Percentiles rank a stretch among this genome's conserved stretches.
Evolutionary conservation across 2,113 vertebrate genomes (phyloP).

Genomic region (Datnioides undecimradiatus): DNA sequence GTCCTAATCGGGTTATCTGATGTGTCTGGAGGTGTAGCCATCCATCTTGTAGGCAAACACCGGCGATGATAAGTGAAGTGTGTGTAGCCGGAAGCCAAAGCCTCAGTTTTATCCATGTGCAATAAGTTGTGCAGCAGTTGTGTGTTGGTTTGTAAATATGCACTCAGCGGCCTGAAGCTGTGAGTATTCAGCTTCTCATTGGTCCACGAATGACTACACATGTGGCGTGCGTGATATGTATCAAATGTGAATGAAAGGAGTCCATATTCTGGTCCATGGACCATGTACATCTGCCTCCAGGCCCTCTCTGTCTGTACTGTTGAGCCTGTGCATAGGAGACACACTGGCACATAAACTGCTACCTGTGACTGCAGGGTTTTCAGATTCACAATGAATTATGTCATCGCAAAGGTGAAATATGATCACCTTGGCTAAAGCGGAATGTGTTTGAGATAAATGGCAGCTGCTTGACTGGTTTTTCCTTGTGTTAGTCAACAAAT

Average conservation of each 20-base stretch:
- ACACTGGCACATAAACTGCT: conserved; percentile 17
- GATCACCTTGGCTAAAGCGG: neutral
- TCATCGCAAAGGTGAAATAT: neutral
- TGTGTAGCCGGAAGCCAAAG: conserved; percentile 5
- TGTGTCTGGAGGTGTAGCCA: conserved; percentile 64
- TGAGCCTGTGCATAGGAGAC: neutral
- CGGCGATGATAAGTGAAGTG: conserved; percentile 2
- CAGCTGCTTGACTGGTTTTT: neutral
- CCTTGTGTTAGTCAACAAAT: neutral
- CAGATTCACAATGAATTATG: neutral
- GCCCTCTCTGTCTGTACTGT: neutral
- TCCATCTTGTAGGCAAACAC: conserved; percentile 70
- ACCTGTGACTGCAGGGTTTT: neutral
- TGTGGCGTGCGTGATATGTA: conserved; percentile 39
- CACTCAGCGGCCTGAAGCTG: conserved; percentile 12
- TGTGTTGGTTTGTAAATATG: conserved; percentile 29
- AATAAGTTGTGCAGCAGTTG: conserved; percentile 50
- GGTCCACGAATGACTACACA: conserved; percentile 24
- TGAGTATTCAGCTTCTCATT: neutral
- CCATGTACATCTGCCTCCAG: conserved; percentile 18
- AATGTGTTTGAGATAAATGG: neutral
- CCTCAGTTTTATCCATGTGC: conserved; percentile 21
- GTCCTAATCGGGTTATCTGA: conserved; percentile 62
- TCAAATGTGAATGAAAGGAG: conserved; percentile 45
- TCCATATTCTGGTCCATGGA: conserved; percentile 32